Conservation (phyloP, 2,888 invertebrate species). For the Erpobdella octoculata region DNA sequence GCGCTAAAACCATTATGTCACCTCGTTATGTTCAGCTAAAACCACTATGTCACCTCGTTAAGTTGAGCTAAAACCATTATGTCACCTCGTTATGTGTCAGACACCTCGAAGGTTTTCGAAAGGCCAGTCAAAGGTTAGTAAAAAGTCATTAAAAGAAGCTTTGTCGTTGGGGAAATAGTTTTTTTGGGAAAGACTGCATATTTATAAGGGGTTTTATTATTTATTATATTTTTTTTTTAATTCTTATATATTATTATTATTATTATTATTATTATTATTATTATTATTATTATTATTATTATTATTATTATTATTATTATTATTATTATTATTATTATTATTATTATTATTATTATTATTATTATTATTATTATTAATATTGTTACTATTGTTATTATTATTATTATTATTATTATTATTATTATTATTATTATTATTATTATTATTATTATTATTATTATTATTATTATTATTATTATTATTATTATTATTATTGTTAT, state of each 20-base stretch:
- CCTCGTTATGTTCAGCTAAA: too few relatives aligned
- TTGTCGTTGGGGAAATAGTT: too few relatives aligned
- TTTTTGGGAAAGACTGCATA: too few relatives aligned
- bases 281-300: conserved; percentile 3
- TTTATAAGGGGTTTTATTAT: too few relatives aligned
- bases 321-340: background rate
- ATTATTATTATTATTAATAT: conserved; percentile 11
- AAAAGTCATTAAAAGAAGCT: too few relatives aligned
- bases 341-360: background rate
- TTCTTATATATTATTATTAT: background rate
- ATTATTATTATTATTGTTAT: background rate
- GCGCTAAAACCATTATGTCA: too few relatives aligned
- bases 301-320: conserved; percentile 1
- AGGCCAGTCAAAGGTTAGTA: too few relatives aligned
- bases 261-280: background rate
- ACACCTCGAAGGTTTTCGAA: too few relatives aligned
- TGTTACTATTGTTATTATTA: background rate
- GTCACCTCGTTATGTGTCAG: too few relatives aligned
- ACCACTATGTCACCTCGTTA: too few relatives aligned
- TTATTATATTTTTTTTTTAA: too few relatives aligned
- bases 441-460: background rate
- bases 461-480: background rate
- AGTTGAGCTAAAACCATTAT: too few relatives aligned
- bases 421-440: conserved; percentile 4
- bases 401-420: conserved; percentile 2